Conservation (phyloP, 2,113 vertebrate species). For the Tenrec ecaudatus region DNA sequence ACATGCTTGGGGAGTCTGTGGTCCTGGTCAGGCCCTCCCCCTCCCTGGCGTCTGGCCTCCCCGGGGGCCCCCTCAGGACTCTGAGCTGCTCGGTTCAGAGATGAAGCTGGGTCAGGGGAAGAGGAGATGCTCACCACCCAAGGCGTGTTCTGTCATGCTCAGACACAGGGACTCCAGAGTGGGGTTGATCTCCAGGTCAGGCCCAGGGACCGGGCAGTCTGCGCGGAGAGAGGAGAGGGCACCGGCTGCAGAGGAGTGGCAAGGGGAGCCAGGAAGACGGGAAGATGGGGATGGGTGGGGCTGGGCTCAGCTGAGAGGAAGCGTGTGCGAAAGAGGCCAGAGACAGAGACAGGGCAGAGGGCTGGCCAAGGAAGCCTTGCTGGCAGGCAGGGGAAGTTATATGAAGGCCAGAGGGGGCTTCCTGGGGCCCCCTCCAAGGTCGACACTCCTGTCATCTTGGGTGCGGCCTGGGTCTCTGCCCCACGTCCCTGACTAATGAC, state of each 20-base stretch:
- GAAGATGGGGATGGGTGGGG: background rate
- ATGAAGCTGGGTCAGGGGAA: conserved; percentile 83
- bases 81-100: conserved; percentile 75
- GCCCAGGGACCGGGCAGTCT: conserved; percentile 96
- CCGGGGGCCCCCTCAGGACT: conserved; percentile 70
- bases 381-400: background rate
- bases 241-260: background rate
- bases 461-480: background rate
- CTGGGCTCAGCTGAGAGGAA: background rate
- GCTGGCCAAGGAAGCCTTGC: background rate
- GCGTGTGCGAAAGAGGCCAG: background rate
- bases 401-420: background rate
- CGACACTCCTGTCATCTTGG: conserved; percentile 17
- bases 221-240: background rate
- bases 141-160: conserved; percentile 98
- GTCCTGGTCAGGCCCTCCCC: conserved; percentile 74
- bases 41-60: conserved; percentile 78
- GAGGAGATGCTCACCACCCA: conserved; percentile 91
- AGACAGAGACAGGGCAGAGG: background rate
- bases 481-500: background rate
- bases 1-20: conserved; percentile 68
- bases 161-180: conserved; percentile 98
- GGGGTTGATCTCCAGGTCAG: conserved; percentile 97
- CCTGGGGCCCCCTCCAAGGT: conserved; percentile 23
- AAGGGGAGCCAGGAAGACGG: background rate